Base-by-base conservation (phyloP, 2,888 invertebrate genomes). In the Drosophila histrio region DNA sequence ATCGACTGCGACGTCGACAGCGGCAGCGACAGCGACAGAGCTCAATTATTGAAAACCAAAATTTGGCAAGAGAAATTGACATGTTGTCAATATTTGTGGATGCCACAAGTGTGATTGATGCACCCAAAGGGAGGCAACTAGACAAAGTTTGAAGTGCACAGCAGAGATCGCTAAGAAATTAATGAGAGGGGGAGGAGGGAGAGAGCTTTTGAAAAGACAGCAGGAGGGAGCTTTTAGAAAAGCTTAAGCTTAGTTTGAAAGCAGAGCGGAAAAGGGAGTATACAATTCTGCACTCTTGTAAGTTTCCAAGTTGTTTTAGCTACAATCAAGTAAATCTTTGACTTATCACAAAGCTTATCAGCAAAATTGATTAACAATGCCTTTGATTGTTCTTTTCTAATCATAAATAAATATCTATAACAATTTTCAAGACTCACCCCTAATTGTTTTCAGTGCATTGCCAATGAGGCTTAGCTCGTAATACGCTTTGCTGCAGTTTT, bases 51-150 rank as follows among this genome's bases (percentile, higher is more conserved):
- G 65, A 72, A 72, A 21, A 32, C 22, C 24, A 24, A 21, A 11
- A 15, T 24, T 56, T 30, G 47, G 47, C 24, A 46, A 28, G 32
- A 28, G 21, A 30, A 19, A 1, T 46, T 32, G 39, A 30, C 32
- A 7, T 32, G 44, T 34, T 49, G 63, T 54, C 61, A 56, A 68
- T 44, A 24, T 32, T 53, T 44, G 47, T 8, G 39, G 39, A 74
- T 54, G 72, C 75, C 63, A 72, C 70, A 76, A 76, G 77, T 65
- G 65, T 50, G 43, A 60, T 65, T 50, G 52, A 60, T 36, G 70
- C 13, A n/a, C 36, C 46, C 17, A 28, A 24, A 13, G 15, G 15
- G 30, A n/a, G 22, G 22, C 50, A 49, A 38, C 13, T 44, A 26
- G 15, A 9, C 11, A 17, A 13, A 43, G 9, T 9, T 5, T 11